Evolutionary conservation across 2,797 vertebrate genomes (phyloP), one percentile per base, ranked within the genome.

Genomic region (Semaprochilodus insignis): DNA sequence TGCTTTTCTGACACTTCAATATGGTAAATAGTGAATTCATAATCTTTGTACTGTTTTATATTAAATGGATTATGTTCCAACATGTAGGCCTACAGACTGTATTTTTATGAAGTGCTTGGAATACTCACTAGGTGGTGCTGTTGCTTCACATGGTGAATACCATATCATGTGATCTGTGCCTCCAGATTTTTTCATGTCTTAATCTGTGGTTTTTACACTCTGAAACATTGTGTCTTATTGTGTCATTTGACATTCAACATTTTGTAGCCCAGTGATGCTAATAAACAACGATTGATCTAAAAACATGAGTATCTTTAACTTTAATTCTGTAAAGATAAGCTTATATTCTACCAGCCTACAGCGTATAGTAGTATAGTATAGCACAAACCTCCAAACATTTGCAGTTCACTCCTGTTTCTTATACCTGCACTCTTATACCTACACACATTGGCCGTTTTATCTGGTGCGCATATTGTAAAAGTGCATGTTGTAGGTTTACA

Each of bases 51-150:
- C 17, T 52, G 1, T 66, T 66, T 66, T 36, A 69, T n/a, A 40
- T 65, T n/a, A n/a, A n/a, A 60, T 23, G 1, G 6, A 6, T 21
- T 60, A 23, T 57, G 8, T 60, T 57, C 54, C 6, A 19, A 54
- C 52, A 48, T 10, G 10, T 48, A 48, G 44, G 44, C 11, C 44
- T 48, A 40, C 8, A 31, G 1, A 40, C 17, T 57, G 3, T 57
- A 67, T 19, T 69, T 44, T 66, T 34, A 11, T 66, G 16, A 48
- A 2, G 13, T 3, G 21, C 19, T 59, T 66, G 17, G 23, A 48
- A 48, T 34, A 23, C 4, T 40, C 81, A 82, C 57, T 52, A 77
- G 74, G 57, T 19, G 81, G 74, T 27, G 74, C 81, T 82, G 40
- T 71, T 77, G 21, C 25, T 19, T 76, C 21, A 25, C 13, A 36